Evolutionary conservation across 2,888 invertebrate species (phyloP), one percentile per base, ranked within the genome.

Genomic region (Ophioninae sp.): DNA sequence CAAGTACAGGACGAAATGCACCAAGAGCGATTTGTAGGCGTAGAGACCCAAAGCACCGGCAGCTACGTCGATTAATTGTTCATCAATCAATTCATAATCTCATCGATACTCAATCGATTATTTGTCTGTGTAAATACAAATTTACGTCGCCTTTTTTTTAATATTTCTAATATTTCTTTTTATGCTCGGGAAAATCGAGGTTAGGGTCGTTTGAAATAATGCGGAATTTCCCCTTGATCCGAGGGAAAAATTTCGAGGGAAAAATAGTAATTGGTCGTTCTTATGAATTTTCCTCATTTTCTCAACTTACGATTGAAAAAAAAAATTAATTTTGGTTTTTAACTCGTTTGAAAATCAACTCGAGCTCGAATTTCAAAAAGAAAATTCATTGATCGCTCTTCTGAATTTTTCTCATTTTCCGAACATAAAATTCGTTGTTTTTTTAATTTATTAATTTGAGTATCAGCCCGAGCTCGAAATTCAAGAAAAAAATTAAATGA

Each of bases 41-140:
- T 97, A 97, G 2, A 95, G 91, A 17, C 93, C 94, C 63, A 94
- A 93, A 0, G 96, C 93, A 39, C 95, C 91, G 17, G 94, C 95
- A 87, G 94, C 95, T 94, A 89, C 91, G 63, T 44, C 20, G 8
- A 51, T 59, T 9, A 17, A 67, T 67, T 61, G 6, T 20, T 71
- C n/a, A 59, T 61, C 7, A n/a, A 68, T 73, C 17, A 6, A 17
- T n/a, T 30, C 1, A 23, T 58, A 58, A 39, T 8, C 22, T 59
- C 59, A 22, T 59, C 59, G 9, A 22, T 59, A 59, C 20, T 22
- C 59, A 22, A 59, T 59, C 59, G 59, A 51, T 51, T 3, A 51
- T 51, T 13, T 13, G 13, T 51, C 13, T 13, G 17, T 5, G 17
- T 51, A 13, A 2, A 51, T 17, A 51, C 13, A 17, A 51, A 17